These are phyloP conservation scores for Elymnias hypermnestra DNA, from an alignment of 1,140 invertebrate species.

Conservation along the genomic window DNA sequence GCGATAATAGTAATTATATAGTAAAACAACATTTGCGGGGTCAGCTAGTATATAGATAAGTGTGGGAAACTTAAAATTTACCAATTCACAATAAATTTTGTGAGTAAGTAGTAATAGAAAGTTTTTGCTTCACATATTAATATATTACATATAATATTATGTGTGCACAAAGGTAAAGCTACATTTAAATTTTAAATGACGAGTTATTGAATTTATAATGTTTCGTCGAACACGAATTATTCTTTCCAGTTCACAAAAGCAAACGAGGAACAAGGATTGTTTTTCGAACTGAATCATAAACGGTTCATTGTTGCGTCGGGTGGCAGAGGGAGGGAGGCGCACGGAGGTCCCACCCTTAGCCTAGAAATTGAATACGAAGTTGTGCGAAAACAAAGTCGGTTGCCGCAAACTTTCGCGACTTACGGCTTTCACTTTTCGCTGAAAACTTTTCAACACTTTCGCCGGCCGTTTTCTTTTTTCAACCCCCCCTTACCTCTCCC, in stretches of 20 bases:
- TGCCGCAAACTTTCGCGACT: conserved; percentile 52
- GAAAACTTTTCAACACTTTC: conserved; percentile 60
- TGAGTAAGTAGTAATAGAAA: no score
- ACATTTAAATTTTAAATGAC: no score
- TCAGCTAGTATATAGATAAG: no score
- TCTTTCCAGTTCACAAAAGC: conserved; percentile 11
- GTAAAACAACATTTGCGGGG: no score
- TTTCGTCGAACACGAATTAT: conserved; percentile 1
- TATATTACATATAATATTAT: no score
- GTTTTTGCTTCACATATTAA: no score
- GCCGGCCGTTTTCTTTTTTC: conserved; percentile 29
- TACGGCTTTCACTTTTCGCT: conserved; percentile 52
- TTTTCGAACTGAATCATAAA: conserved; percentile 41
- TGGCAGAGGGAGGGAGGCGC: conserved; percentile 8
- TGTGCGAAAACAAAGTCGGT: conserved; percentile 61
- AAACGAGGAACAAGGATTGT: conserved; percentile 22
- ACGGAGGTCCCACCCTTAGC: conserved; percentile 20
- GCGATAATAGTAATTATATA: no score
- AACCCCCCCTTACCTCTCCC: conserved; percentile 2
- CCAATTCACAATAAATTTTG: no score
- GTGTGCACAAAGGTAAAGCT: no score
- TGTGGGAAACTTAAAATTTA: no score
- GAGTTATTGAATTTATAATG: no score
- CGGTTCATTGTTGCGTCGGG: conserved; percentile 29
- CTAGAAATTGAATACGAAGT: conserved; percentile 61